These are phyloP conservation scores for Sitodiplosis mosellana DNA, from an alignment of 1,140 invertebrate genomes.

Conservation along the genomic window DNA sequence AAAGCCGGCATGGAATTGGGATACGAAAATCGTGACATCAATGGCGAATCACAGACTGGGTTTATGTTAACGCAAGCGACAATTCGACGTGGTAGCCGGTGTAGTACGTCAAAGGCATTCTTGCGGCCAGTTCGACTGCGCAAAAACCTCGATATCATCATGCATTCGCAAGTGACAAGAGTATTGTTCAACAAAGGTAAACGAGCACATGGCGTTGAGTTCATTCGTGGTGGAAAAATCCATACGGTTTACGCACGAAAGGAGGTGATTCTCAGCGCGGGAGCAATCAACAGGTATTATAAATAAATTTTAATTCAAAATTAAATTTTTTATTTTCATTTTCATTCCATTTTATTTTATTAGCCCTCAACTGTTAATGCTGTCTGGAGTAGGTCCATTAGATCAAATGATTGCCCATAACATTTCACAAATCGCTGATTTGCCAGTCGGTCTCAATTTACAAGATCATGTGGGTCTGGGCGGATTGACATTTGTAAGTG, in stretches of 20 bases:
- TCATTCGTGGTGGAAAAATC: constrained; percentile 40
- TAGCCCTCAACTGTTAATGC: constrained; percentile 70
- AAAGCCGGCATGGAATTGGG: constrained; percentile 64
- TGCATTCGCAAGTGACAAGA: constrained; percentile 55
- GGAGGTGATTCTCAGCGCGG: constrained; percentile 65
- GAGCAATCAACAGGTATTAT: constrained; percentile 64
- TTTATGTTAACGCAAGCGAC: constrained; percentile 75
- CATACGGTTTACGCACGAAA: constrained; percentile 45
- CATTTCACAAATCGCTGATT: constrained; percentile 52
- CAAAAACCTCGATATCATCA: constrained; percentile 62
- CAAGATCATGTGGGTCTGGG: constrained; percentile 56
- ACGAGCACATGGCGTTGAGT: constrained; percentile 58
- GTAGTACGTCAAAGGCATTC: constrained; percentile 79
- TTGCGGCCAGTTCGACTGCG: constrained; percentile 58
- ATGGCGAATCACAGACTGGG: constrained; percentile 63
- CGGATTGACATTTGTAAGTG: constrained; percentile 64
- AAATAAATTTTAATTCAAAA: too few species aligned
- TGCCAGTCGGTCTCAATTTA: constrained; percentile 64
- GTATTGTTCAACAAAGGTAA: constrained; percentile 48
- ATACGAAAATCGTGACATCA: constrained; percentile 61
- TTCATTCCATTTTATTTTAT: too few species aligned
- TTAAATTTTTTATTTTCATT: constrained; percentile 51
- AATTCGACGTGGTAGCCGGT: constrained; percentile 65
- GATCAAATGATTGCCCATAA: constrained; percentile 56
- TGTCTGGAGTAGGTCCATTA: constrained; percentile 69